Evolutionary conservation across 1,140 invertebrate genomes (phyloP), one percentile per base, ranked within the genome.

Genomic region (Saxidomus purpurata): DNA sequence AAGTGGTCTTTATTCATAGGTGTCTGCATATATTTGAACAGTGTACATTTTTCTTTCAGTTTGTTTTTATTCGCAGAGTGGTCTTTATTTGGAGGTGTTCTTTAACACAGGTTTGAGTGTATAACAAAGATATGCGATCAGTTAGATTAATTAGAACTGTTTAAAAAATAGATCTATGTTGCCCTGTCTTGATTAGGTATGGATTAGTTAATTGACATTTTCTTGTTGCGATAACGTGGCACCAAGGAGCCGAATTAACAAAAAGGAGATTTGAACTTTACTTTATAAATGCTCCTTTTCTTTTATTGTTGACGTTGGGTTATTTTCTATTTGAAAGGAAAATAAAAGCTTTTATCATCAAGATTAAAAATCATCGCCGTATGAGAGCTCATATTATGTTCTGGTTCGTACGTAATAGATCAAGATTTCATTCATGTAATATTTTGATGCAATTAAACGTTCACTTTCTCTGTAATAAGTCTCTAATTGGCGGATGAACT

Each of bases 401-500:
- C n/a, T 63, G 8, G 17, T 71, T 71, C 67, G 11, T 71, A 71
- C 34, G 36, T 31, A 38, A 71, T 71, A 71, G 67, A 38, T 38
- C 22, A 38, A 38, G 67, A 38, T 38, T 71, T 71, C 67, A 71
- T 71, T 71, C 67, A 71, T 19, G 34, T 71, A 22, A 71, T 71
- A 40, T 71, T 71, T 38, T 71, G 31, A 71, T 38, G 67, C 67
- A 71, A 71, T 71, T 71, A 71, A 71, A 71, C 67, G 67, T 71
- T 71, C 67, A 71, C 67, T 71, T 71, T 71, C 67, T 38, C 36
- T 38, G 28, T 71, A 71, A 71, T 40, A 71, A 71, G 34, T 71
- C 34, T n/a, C 67, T 71, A 71, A 71, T 71, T 71, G 67, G 67
- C 67, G 74, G 74, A 49, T 67, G 80, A 63, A 40, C 80, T 82